A percentile compares a stretch with the other conserved stretches of the same genome.
phyloP scores from a whole-genome alignment of 2,888 invertebrate genomes.

The Acanthoscelides obtectus region DNA sequence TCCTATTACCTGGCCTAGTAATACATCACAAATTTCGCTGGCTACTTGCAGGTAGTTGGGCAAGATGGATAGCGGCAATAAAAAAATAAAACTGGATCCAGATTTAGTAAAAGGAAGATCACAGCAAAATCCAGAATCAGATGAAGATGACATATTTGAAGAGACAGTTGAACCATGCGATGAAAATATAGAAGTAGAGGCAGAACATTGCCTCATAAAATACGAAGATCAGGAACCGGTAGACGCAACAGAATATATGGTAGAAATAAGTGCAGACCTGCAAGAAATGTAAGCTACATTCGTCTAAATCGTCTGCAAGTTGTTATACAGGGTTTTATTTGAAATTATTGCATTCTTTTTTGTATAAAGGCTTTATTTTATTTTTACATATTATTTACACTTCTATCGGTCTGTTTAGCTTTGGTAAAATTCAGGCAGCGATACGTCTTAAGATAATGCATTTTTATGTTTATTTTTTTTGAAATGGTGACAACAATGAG shows the following conservation, averaged over 20 bases:
- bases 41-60: neutral
- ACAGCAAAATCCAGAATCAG: neutral
- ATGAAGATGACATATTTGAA: neutral
- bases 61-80: neutral
- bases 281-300: neutral
- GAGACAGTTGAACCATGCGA: neutral
- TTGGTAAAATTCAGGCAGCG: too few relatives aligned
- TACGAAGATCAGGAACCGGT: neutral
- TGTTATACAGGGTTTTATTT: too few relatives aligned
- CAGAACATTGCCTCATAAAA: neutral
- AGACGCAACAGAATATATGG: neutral
- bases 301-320: too few relatives aligned
- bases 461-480: too few relatives aligned
- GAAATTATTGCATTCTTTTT: too few relatives aligned
- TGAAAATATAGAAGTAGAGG: neutral
- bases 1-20: too few relatives aligned
- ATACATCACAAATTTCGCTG: too few relatives aligned
- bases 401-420: too few relatives aligned
- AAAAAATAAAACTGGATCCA: neutral
- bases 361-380: too few relatives aligned
- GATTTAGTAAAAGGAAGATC: neutral
- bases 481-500: too few relatives aligned
- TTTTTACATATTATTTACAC: too few relatives aligned
- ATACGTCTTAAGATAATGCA: too few relatives aligned
- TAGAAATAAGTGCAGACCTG: neutral